A percentile compares a stretch with the other conserved stretches of the same genome.
These are phyloP conservation scores for Busseola fusca DNA, from an alignment of 2,888 invertebrate genomes.

Conservation along the genomic window DNA sequence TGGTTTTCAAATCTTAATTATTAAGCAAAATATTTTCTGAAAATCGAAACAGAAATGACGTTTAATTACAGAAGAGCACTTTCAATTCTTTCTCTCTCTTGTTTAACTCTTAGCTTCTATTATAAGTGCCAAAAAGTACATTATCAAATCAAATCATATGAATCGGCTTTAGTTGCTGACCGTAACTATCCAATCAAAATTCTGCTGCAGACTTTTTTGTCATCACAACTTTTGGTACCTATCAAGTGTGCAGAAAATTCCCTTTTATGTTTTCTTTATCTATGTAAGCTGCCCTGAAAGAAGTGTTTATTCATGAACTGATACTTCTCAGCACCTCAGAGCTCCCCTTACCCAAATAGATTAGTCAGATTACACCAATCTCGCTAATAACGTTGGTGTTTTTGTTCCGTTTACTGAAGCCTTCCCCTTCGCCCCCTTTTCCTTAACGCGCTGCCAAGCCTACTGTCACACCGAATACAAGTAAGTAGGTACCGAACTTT, in stretches of 20 bases:
- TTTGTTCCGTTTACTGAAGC: constrained; percentile 87
- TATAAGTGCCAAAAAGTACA: too few relatives aligned
- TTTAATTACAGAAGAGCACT: too few relatives aligned
- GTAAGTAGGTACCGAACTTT: too few relatives aligned
- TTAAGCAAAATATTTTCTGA: too few relatives aligned
- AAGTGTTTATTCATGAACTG: constrained; percentile 76
- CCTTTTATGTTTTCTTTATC: neutral
- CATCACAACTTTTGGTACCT: neutral
- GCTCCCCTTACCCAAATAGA: constrained; percentile 86
- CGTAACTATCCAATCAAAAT: too few relatives aligned
- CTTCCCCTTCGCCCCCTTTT: constrained; percentile 85
- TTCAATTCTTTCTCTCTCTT: too few relatives aligned
- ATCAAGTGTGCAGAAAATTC: neutral
- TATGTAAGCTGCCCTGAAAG: constrained; percentile 12
- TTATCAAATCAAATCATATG: too few relatives aligned
- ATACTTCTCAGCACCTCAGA: constrained; percentile 76
- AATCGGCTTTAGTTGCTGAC: too few relatives aligned
- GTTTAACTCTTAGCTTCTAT: too few relatives aligned
- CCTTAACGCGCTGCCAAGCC: constrained; percentile 73
- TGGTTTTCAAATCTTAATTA: too few relatives aligned
- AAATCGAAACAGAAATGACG: too few relatives aligned
- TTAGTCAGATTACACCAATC: constrained; percentile 89
- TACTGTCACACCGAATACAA: constrained; percentile 75
- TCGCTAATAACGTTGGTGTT: constrained; percentile 89
- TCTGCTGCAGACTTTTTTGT: neutral